These are phyloP conservation scores for Globia sparganii DNA, from an alignment of 2,888 invertebrate species.

Conservation along the genomic window DNA sequence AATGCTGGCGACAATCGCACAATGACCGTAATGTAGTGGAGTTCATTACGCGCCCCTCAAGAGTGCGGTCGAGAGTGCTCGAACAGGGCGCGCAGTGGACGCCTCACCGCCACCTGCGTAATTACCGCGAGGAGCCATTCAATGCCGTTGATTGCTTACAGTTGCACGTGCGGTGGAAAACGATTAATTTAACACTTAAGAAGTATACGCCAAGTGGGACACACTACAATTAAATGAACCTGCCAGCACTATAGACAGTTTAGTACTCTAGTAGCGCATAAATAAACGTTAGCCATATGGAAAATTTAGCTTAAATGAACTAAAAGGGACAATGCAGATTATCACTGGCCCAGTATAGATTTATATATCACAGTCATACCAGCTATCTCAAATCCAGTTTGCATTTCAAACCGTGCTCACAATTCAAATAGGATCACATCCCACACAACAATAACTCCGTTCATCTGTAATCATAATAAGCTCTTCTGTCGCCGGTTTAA, in stretches of 20 bases:
- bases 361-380: neutral
- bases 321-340: neutral
- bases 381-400: neutral
- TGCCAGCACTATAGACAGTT: neutral
- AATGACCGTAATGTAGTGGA: conserved; percentile 32
- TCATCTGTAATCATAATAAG: conserved; percentile 19
- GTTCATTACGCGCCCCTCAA: conserved; percentile 35
- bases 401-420: neutral
- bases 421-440: conserved; percentile 3
- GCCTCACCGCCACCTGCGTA: conserved; percentile 6
- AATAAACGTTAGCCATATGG: neutral
- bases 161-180: conserved; percentile 20
- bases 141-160: conserved; percentile 50
- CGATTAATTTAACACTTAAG: conserved; percentile 25
- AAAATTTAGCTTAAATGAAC: neutral
- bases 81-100: conserved; percentile 14
- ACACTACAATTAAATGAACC: neutral
- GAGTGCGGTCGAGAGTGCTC: conserved; percentile 22
- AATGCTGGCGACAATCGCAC: conserved; percentile 35
- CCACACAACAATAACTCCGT: conserved; percentile 9
- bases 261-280: neutral
- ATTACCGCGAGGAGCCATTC: conserved; percentile 44
- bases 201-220: neutral
- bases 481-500: conserved; percentile 34
- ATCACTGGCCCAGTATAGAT: neutral